phyloP scores from a whole-genome alignment of 2,797 vertebrate species.

The Phaenicophaeus curvirostris region DNA sequence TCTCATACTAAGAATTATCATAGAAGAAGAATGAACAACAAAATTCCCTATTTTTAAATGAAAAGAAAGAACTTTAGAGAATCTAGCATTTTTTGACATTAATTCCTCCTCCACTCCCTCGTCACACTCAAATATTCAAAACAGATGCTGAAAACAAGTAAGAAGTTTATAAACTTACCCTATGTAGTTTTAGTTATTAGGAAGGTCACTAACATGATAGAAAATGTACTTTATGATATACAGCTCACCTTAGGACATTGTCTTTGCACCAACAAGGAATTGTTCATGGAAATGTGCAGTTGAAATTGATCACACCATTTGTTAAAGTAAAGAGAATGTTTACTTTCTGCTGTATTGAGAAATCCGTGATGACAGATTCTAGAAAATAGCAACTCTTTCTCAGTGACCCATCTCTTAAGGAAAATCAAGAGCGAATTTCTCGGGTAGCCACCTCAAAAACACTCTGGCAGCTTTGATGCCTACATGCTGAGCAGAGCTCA shows the following conservation, averaged over 20 bases:
- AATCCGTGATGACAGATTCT: neutral
- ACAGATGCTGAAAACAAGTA: neutral
- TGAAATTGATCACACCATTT: neutral
- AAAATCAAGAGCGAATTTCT: neutral
- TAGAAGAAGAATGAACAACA: neutral
- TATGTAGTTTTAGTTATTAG: neutral
- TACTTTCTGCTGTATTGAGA: neutral
- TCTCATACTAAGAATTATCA: neutral
- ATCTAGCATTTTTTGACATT: neutral
- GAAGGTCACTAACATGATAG: neutral
- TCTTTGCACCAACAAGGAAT: neutral
- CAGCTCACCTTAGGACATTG: neutral
- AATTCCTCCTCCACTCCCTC: neutral
- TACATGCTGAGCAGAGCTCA: neutral
- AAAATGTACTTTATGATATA: neutral
- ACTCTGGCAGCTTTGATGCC: neutral
- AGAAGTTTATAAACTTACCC: neutral
- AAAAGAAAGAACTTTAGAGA: neutral
- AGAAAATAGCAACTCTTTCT: neutral
- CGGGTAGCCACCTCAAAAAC: neutral
- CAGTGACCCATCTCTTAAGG: neutral
- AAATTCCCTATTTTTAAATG: neutral
- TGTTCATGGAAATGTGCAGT: neutral
- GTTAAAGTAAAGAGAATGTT: neutral
- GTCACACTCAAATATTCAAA: neutral